Base-by-base conservation (phyloP, 2,888 invertebrate genomes). In the Aphelenchoides bicaudatus region DNA sequence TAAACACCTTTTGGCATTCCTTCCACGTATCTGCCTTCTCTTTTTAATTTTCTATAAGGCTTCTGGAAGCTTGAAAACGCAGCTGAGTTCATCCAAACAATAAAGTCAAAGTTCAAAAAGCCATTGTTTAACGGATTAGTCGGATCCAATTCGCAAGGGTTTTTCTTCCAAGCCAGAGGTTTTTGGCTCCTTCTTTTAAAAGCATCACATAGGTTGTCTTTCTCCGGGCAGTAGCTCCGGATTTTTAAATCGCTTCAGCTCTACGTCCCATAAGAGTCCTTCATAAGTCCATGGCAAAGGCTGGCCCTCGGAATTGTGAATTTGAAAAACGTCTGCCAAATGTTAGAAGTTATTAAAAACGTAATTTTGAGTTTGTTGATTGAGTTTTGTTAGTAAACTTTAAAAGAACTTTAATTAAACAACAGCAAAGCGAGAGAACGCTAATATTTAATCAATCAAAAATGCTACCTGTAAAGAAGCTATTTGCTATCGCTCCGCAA, bases 21-120 rank as follows among this genome's bases (percentile, higher is more conserved):
- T 2, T 58, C 49, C 4, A 58, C 49, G 1, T 65, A 68, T 10
- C 21, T 5, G 48, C 10, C 29, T 5, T 4, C 28, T 6, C n/a
- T 29, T 29, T 16, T 16, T 10, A 96, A 85, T 55, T 88, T 86
- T 0, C 93, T 85, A 81, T 93, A 91, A 46, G 92, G 82, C 82
- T 96, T 94, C 61, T 92, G 85, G 82, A 96, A 96, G 30, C 88
- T 90, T 0, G 94, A 93, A 72, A 30, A 6, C 96, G 82, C 94
- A 0, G 94, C 92, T 0, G 93, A 92, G 63, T 94, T 85, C 96
- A 96, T 96, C 96, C 96, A 96, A 2, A 96, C 94, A 75, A 96
- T 94, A 25, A 96, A 84, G 80, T 94, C 94, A 82, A 96, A 94
- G 80, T 96, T 94, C 83, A 87, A 86, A 77, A 93, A 91, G 6